Conservation (phyloP, 1,140 invertebrate species). For the Pseudomyrmex cubaensis region DNA sequence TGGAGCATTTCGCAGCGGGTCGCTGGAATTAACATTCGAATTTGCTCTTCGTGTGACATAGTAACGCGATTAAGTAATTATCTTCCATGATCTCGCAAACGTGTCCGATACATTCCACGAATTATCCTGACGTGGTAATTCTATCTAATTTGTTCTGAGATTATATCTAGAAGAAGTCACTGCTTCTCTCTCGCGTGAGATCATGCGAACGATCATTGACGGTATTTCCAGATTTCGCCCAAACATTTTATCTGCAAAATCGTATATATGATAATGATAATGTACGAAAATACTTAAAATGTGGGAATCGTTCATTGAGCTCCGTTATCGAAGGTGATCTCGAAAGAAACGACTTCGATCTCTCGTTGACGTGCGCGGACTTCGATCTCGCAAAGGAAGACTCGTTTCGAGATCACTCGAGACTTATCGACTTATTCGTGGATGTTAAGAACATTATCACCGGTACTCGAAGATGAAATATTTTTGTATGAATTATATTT, state of each 20-base stretch:
- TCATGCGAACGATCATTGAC: too few species aligned
- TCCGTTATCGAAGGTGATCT: background rate
- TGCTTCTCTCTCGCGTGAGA: background rate
- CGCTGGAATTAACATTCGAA: slow-evolving; percentile 8
- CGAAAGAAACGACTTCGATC: background rate
- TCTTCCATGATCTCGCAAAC: too few species aligned
- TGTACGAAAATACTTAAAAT: too few species aligned
- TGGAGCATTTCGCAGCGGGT: background rate
- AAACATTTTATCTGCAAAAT: background rate
- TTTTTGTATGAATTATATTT: background rate
- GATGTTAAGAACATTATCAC: background rate
- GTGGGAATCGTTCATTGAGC: too few species aligned
- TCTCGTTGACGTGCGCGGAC: background rate
- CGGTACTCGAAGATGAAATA: slow-evolving; percentile 3
- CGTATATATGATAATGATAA: too few species aligned
- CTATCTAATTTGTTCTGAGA: background rate
- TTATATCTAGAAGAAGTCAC: background rate
- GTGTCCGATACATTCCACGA: slow-evolving; percentile 7
- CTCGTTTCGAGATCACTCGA: background rate
- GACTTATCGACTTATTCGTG: background rate
- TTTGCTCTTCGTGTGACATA: background rate
- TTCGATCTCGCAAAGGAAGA: background rate
- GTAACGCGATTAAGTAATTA: slow-evolving; percentile 12
- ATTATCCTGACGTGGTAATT: slow-evolving; percentile 23
- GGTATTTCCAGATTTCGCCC: background rate